phyloP scores from a whole-genome alignment of 1,140 invertebrate genomes.

The Aphaenogaster floridana region DNA sequence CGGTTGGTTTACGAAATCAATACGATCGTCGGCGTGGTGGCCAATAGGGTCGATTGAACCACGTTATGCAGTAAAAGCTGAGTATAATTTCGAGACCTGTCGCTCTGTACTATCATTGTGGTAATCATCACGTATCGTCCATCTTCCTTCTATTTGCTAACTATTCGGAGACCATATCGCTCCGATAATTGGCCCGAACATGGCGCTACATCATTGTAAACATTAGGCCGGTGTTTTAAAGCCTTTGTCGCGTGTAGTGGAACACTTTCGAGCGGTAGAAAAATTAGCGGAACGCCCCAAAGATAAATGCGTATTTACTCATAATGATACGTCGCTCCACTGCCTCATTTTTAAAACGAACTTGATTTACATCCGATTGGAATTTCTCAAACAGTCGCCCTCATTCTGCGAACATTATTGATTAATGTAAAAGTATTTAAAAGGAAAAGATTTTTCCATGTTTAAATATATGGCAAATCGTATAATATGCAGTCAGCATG shows the following conservation, averaged over 20 bases:
- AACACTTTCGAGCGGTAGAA: neutral
- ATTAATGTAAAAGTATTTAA: constrained; percentile 17
- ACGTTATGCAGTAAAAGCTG: constrained; percentile 44
- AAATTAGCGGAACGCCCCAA: neutral
- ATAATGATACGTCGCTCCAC: neutral
- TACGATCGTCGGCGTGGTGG: constrained; percentile 52
- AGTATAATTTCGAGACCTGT: constrained; percentile 56
- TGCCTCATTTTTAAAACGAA: constrained; percentile 2
- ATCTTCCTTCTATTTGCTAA: constrained; percentile 50
- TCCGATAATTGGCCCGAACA: constrained; percentile 36
- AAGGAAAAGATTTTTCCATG: neutral
- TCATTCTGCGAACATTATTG: neutral
- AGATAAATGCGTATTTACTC: constrained; percentile 9
- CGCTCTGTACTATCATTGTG: constrained; percentile 18
- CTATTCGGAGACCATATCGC: constrained; percentile 20
- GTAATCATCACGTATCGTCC: constrained; percentile 45
- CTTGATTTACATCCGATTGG: neutral
- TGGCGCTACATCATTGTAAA: constrained; percentile 29
- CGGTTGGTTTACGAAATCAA: constrained; percentile 64
- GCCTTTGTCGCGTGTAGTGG: neutral
- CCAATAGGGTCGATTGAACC: constrained; percentile 50
- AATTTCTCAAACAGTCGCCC: neutral
- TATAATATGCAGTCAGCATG: constrained; percentile 12
- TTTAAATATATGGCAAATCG: constrained; percentile 38
- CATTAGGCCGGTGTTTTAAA: constrained; percentile 9